Base-by-base conservation (phyloP, 2,888 invertebrate genomes). In the Eupithecia vulgata region DNA sequence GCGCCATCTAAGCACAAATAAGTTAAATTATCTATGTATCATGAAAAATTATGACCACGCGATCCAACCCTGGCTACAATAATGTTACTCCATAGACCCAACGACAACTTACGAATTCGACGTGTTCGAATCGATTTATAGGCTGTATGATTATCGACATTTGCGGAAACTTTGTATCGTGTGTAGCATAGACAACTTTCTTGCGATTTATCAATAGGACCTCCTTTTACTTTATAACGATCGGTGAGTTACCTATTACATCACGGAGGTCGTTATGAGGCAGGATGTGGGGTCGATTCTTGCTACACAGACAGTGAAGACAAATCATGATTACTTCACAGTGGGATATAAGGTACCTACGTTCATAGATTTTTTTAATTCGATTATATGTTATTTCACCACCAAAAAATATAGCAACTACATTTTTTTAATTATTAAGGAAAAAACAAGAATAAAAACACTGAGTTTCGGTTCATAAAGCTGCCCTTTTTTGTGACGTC, bases 81-180 rank as follows among this genome's bases (percentile, higher is more conserved):
- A n/a, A 40, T 65, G 8, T 40, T 40, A 40, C 65, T 65, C 37
- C 40, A 37, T 37, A 64, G 37, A 37, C 21, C 40, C 40, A 40
- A n/a, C n/a, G n/a, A n/a, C n/a, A n/a, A 66, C 70, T 68, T 72
- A 70, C 72, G 68, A 75, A 72, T 72, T 70, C 75, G 34, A 72
- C 72, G 62, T 73, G 72, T 70, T 70, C 68, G 64, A 75, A 61
- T 71, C 72, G 59, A 75, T 75, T 75, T 75, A 75, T 75, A 25
- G 70, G 65, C 68, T 68, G 70, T 66, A 70, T 75, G 72, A 70
- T 61, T 61, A 71, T 70, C 72, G 66, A 75, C 72, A 72, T 68
- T 72, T 62, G 75, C 72, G 70, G 66, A 75, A 75, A 75, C 70
- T 72, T 70, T 69, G 74, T 66, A n/a, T 64, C 13, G 64, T 72